Percentiles rank a stretch among this genome's conserved stretches.
Conservation (phyloP, 2,888 invertebrate species). For the Altica lythri region DNA sequence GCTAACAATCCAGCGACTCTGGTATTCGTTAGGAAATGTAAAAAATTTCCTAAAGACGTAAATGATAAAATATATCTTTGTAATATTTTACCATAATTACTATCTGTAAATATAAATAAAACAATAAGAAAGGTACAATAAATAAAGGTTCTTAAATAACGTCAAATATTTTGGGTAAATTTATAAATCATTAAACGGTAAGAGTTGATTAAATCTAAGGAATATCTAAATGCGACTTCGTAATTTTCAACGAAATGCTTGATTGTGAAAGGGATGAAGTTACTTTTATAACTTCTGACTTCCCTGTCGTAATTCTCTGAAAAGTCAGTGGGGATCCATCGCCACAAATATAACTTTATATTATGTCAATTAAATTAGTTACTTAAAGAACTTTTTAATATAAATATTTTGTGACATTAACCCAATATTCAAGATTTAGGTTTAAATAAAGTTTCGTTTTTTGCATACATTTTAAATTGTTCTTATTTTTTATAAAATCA, state of each 20-base stretch:
- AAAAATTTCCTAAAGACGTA: too few species aligned
- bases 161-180: slow-evolving; percentile 4
- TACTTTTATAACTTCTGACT: slow-evolving; percentile 11
- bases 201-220: slow-evolving; percentile 9
- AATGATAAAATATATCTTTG: too few species aligned
- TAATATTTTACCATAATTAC: background rate
- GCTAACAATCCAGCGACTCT: too few species aligned
- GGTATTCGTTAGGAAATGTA: too few species aligned
- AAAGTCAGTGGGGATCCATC: slow-evolving; percentile 3
- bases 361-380: slow-evolving; percentile 12
- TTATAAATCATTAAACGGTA: slow-evolving; percentile 15
- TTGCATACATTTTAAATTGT: too few species aligned
- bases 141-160: background rate
- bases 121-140: background rate
- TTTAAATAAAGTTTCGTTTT: too few species aligned
- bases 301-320: slow-evolving; percentile 4
- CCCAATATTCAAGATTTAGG: background rate
- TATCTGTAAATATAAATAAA: background rate
- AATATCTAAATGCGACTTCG: slow-evolving; percentile 9
- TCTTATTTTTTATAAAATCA: too few species aligned
- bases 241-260: slow-evolving; percentile 10
- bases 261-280: slow-evolving; percentile 11
- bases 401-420: too few species aligned
- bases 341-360: slow-evolving; percentile 5
- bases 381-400: too few species aligned